Conservation (phyloP, 2,113 vertebrate genomes). For the Gorilla gorilla region DNA sequence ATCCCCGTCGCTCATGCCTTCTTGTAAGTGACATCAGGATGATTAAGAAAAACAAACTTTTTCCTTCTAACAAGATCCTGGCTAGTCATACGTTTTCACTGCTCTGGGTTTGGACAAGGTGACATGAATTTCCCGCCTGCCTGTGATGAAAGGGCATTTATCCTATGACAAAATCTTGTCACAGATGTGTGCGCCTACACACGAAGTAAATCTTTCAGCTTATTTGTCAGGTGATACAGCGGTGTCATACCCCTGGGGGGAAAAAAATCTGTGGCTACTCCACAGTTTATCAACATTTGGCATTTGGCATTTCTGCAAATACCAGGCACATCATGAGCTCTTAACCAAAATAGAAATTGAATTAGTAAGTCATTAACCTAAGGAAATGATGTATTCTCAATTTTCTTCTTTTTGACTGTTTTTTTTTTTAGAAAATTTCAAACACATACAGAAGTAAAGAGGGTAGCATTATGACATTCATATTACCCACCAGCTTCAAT, state of each 20-base stretch:
- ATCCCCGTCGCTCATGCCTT: not conserved
- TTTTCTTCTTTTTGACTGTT: not conserved
- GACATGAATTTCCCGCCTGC: not conserved
- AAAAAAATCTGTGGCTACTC: not conserved
- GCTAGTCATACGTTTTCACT: not conserved
- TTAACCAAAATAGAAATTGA: not conserved
- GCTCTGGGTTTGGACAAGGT: not conserved
- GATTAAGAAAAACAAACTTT: slow-evolving; percentile 43
- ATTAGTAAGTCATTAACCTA: not conserved
- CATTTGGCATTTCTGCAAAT: not conserved
- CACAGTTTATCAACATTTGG: not conserved
- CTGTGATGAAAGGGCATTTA: slow-evolving; percentile 17
- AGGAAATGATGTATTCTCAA: not conserved
- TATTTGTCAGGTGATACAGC: not conserved
- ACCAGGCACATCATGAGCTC: not conserved
- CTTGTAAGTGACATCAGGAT: not conserved
- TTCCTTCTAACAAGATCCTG: not conserved
- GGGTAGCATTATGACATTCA: not conserved
- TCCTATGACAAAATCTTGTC: slow-evolving; percentile 45
- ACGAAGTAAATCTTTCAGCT: not conserved
- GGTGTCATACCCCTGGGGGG: not conserved
- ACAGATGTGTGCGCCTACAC: not conserved
- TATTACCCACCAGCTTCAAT: not conserved
- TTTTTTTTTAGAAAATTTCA: slow-evolving; percentile 14
- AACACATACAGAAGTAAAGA: not conserved